Evolutionary conservation across 2,797 vertebrate genomes (phyloP).

Genomic region (Galago senegalensis): DNA sequence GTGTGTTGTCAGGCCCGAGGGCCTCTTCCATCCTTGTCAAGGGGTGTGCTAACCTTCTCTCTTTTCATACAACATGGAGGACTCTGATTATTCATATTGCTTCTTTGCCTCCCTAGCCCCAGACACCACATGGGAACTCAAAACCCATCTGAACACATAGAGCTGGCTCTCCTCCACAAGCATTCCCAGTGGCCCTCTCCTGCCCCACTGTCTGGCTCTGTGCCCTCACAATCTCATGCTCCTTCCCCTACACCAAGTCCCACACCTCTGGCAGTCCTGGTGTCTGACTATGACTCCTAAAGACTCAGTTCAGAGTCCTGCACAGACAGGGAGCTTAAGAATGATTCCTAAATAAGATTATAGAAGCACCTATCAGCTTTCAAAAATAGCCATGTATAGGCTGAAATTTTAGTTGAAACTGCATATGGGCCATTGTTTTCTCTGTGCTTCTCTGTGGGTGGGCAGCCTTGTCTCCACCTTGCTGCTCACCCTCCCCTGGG

Average conservation of each 20-base stretch:
- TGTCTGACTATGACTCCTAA: background rate
- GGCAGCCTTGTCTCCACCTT: background rate
- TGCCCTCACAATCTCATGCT: background rate
- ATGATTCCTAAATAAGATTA: slow-evolving; percentile 16
- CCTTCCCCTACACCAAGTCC: background rate
- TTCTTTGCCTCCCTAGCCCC: background rate
- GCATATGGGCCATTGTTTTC: background rate
- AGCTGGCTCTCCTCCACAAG: background rate
- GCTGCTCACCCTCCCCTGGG: background rate
- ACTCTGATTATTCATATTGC: background rate
- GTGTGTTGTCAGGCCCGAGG: too few species aligned
- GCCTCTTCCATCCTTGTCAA: too few species aligned
- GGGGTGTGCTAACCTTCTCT: too few species aligned
- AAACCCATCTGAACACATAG: background rate
- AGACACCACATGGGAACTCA: background rate
- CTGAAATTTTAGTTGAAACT: background rate
- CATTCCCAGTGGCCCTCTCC: background rate
- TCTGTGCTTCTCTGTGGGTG: background rate
- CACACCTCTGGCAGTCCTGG: background rate
- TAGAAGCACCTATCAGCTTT: background rate
- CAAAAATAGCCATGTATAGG: background rate
- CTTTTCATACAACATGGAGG: too few species aligned
- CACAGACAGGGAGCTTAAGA: background rate
- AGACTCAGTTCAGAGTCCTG: background rate
- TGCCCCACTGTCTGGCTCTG: background rate